Conservation (phyloP, 2,888 invertebrate genomes). For the Lydus trimaculatus region DNA sequence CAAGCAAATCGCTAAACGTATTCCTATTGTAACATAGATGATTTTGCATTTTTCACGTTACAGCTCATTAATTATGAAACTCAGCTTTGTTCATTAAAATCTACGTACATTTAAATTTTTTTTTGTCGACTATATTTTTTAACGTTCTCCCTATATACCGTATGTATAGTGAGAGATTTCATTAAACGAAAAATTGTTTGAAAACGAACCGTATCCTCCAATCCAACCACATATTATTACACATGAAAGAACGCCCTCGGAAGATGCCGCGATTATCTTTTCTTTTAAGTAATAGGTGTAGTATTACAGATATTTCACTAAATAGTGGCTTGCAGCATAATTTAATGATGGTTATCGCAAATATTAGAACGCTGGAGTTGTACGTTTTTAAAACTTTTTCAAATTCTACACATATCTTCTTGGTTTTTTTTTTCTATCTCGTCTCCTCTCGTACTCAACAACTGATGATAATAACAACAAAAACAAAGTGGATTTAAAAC, state of each 20-base stretch:
- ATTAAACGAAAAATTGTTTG: slow-evolving; percentile 11
- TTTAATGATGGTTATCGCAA: slow-evolving; percentile 41
- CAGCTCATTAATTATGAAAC: background rate
- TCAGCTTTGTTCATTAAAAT: slow-evolving; percentile 5
- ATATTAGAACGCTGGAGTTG: slow-evolving; percentile 39
- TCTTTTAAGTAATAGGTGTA: slow-evolving; percentile 43
- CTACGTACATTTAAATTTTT: background rate
- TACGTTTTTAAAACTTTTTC: background rate
- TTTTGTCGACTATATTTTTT: no score
- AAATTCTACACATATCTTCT: background rate
- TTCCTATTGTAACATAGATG: background rate
- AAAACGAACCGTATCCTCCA: slow-evolving; percentile 41
- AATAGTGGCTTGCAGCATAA: slow-evolving; percentile 41
- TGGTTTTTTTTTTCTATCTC: background rate
- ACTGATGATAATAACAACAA: background rate
- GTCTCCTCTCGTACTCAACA: background rate
- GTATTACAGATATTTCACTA: slow-evolving; percentile 47
- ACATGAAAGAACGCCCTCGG: slow-evolving; percentile 33
- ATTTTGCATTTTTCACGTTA: slow-evolving; percentile 7
- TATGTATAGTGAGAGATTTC: background rate
- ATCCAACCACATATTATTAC: slow-evolving; percentile 38
- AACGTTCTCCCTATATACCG: background rate
- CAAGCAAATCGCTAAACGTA: slow-evolving; percentile 3
- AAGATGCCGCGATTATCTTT: slow-evolving; percentile 41
- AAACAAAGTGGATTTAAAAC: background rate